Conservation (phyloP, 2,113 vertebrate species). For the Myotis davidii region DNA sequence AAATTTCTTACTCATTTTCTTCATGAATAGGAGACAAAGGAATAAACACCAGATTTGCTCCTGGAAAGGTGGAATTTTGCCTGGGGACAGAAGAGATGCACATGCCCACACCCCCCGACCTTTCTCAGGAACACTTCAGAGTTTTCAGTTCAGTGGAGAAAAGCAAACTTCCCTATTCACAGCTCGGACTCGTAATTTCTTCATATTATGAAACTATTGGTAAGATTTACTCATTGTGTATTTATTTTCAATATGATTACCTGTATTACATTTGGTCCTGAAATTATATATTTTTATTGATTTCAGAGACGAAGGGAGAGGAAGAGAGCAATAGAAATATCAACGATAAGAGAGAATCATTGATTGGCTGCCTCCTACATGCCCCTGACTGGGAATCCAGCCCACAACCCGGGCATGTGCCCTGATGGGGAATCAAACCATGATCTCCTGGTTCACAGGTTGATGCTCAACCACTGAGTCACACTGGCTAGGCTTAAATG, state of each 20-base stretch:
- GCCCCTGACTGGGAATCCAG: too few relatives aligned
- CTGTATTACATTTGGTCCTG: background rate
- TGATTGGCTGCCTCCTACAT: too few relatives aligned
- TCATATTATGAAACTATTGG: conserved; percentile 91
- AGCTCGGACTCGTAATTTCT: conserved; percentile 86
- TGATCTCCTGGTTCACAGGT: too few relatives aligned
- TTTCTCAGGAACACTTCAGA: conserved; percentile 88
- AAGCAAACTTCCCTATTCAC: conserved; percentile 85
- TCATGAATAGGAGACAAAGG: conserved; percentile 76
- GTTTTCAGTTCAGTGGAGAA: conserved; percentile 85
- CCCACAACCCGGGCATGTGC: too few relatives aligned
- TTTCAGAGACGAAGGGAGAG: too few relatives aligned
- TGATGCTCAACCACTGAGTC: too few relatives aligned
- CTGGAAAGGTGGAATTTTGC: conserved; percentile 85
- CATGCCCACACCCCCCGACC: conserved; percentile 84
- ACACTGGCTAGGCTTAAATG: too few relatives aligned
- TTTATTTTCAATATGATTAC: background rate
- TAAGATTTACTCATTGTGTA: conserved; percentile 80
- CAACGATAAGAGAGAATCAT: too few relatives aligned
- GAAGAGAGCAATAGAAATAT: too few relatives aligned
- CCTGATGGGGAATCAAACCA: too few relatives aligned
- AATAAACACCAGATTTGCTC: background rate
- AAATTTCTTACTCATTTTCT: background rate
- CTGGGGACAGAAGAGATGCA: conserved; percentile 77
- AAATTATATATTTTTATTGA: too few relatives aligned